phyloP scores from a whole-genome alignment of 2,888 invertebrate species.

The Pelosia muscerda region DNA sequence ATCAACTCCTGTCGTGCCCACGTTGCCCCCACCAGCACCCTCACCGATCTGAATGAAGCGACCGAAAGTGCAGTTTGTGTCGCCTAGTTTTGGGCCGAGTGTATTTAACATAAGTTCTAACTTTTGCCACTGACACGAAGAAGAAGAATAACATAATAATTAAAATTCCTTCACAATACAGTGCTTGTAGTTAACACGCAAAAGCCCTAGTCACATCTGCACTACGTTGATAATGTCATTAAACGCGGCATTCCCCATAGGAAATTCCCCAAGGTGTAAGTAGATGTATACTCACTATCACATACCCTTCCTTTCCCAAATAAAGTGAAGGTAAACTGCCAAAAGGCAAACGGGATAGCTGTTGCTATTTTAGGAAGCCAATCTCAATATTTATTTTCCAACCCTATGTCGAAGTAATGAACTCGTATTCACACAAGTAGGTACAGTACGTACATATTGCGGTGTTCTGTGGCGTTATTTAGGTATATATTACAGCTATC shows the following conservation, averaged over 20 bases:
- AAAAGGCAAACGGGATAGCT: conserved; percentile 7
- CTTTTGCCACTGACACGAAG: too few relatives aligned
- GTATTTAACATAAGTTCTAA: too few relatives aligned
- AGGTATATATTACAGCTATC: background rate
- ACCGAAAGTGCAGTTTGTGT: too few relatives aligned
- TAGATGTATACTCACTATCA: conserved; percentile 7
- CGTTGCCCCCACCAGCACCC: too few relatives aligned
- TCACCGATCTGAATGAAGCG: too few relatives aligned
- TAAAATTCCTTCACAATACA: background rate
- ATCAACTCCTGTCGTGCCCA: too few relatives aligned
- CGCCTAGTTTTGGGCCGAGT: too few relatives aligned
- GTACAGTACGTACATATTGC: background rate
- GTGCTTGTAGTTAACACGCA: background rate
- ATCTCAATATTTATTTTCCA: conserved; percentile 25
- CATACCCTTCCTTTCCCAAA: conserved; percentile 9
- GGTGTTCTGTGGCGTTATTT: background rate
- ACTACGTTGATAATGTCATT: background rate
- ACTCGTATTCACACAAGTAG: background rate
- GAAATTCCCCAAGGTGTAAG: conserved; percentile 5
- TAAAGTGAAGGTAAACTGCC: conserved; percentile 11
- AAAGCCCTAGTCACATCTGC: conserved; percentile 4
- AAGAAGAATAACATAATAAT: too few relatives aligned
- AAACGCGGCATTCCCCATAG: background rate
- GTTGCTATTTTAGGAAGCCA: conserved; percentile 23
- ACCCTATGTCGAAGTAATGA: conserved; percentile 15